These are phyloP conservation scores for Bombus huntii DNA, from an alignment of 1,140 invertebrate genomes.

Conservation along the genomic window DNA sequence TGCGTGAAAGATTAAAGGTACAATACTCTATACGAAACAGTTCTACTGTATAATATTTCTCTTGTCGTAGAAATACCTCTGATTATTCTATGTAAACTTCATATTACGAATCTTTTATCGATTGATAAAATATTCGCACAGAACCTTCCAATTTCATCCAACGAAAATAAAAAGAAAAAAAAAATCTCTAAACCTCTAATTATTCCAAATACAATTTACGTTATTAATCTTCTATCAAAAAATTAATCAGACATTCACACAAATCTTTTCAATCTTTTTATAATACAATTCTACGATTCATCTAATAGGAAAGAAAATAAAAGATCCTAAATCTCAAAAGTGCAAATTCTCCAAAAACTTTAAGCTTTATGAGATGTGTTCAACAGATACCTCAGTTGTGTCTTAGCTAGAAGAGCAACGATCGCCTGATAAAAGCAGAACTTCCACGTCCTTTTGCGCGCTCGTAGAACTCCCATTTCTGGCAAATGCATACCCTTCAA, in stretches of 20 bases:
- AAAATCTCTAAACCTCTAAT: neutral
- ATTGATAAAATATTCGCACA: neutral
- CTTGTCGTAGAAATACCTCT: neutral
- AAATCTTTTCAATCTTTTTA: no score
- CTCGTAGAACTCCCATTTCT: constrained; percentile 64
- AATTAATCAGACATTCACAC: neutral
- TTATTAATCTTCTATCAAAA: neutral
- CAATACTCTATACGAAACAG: neutral
- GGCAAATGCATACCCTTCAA: constrained; percentile 73
- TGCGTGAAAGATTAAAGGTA: neutral
- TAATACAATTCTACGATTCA: no score
- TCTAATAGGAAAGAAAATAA: neutral
- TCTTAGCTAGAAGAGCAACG: constrained; percentile 74
- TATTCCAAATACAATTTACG: neutral
- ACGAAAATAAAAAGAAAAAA: neutral
- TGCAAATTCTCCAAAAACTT: neutral
- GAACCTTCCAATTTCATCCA: neutral
- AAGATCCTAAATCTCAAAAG: neutral
- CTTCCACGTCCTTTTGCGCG: constrained; percentile 74
- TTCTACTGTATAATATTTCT: neutral
- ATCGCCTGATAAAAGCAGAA: constrained; percentile 77
- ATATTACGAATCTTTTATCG: neutral
- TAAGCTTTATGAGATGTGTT: neutral
- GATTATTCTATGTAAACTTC: neutral
- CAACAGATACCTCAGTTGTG: constrained; percentile 73